Percentiles rank a stretch among this genome's conserved stretches.
Conservation (phyloP, 1,140 invertebrate genomes). For the Drosophila orosa region DNA sequence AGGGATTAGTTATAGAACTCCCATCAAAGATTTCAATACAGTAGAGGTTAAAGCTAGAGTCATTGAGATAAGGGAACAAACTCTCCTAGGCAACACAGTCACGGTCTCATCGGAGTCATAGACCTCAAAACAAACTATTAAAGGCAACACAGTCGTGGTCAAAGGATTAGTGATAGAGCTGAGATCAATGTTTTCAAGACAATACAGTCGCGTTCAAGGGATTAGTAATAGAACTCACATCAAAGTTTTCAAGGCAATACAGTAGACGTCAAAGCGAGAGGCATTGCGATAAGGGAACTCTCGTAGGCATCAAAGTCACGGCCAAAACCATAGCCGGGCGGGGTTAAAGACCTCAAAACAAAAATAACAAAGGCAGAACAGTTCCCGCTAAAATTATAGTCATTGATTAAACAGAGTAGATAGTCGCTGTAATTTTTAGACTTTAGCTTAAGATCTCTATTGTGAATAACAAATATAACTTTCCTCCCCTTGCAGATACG, state of each 20-base stretch:
- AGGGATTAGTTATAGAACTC: background rate
- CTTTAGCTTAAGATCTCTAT: background rate
- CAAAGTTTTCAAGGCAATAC: background rate
- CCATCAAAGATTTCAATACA: background rate
- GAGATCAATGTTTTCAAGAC: background rate
- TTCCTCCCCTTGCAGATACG: conserved; percentile 84
- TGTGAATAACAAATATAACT: too few relatives aligned
- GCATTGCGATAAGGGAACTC: too few relatives aligned
- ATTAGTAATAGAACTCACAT: background rate
- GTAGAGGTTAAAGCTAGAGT: background rate
- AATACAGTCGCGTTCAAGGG: background rate
- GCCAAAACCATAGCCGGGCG: background rate
- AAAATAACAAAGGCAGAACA: background rate
- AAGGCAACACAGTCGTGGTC: too few relatives aligned
- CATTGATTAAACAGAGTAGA: background rate
- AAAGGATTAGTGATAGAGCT: too few relatives aligned
- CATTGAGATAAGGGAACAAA: background rate
- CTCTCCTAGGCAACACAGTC: background rate
- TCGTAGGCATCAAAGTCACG: background rate
- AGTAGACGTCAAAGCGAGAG: background rate
- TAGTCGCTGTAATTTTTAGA: too few relatives aligned
- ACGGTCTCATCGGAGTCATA: background rate
- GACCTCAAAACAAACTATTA: background rate
- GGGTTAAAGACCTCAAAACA: too few relatives aligned
- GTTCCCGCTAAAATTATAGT: too few relatives aligned